A percentile compares a stretch with the other conserved stretches of the same genome.
phyloP scores from a whole-genome alignment of 2,797 vertebrate genomes.

The Calcarius lapponicus region DNA sequence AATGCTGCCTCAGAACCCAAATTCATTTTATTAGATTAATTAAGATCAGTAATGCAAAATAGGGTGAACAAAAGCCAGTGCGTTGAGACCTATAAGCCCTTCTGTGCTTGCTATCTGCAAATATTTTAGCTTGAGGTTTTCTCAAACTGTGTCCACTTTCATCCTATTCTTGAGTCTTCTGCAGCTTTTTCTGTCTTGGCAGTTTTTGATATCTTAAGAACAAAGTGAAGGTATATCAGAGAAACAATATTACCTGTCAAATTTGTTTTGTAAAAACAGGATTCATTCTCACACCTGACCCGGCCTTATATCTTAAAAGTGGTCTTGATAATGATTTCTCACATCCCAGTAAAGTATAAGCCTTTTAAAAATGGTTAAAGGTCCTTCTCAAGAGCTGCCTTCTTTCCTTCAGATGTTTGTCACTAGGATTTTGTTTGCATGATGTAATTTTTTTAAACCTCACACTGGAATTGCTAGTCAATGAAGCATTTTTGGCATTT shows the following conservation, averaged over 20 bases:
- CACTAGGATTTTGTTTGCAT: background rate
- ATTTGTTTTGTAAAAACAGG: background rate
- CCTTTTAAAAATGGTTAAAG: background rate
- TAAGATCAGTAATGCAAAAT: conserved; percentile 43
- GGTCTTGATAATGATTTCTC: background rate
- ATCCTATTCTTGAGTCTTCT: background rate
- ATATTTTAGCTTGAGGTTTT: conserved; percentile 21
- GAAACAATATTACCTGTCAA: background rate
- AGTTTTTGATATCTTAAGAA: background rate
- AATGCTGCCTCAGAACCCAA: conserved; percentile 16
- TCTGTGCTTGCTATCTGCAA: conserved; percentile 5
- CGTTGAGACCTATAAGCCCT: background rate
- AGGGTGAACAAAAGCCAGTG: conserved; percentile 11
- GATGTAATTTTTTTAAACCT: background rate
- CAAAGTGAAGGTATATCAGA: background rate
- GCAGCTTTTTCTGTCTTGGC: background rate
- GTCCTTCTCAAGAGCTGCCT: background rate
- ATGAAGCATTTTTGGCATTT: background rate
- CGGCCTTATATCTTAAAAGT: background rate
- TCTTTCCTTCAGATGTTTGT: background rate
- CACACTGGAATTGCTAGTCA: background rate
- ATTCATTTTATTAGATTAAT: conserved; percentile 47
- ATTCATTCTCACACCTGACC: background rate
- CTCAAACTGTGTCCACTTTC: background rate
- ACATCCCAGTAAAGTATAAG: background rate